phyloP scores from a whole-genome alignment of 2,888 invertebrate species.

The Kuschelorhynchus macadamiae region DNA sequence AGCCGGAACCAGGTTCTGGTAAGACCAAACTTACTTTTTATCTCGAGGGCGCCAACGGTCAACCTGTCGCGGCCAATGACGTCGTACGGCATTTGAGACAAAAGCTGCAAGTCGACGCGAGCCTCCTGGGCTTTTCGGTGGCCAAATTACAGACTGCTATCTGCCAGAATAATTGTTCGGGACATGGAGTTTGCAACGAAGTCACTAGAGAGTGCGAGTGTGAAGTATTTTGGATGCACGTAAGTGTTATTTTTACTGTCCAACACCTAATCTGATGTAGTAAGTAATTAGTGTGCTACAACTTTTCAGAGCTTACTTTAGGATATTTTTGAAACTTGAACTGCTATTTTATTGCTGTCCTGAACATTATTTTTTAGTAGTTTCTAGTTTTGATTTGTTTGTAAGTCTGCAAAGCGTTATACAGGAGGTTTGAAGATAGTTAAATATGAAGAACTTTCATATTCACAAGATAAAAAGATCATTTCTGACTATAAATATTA shows the following conservation, averaged over 20 bases:
- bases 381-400: too few species aligned
- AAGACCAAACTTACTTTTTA: constrained; percentile 70
- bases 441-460: too few species aligned
- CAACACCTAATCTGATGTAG: too few species aligned
- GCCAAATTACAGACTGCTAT: constrained; percentile 85
- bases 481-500: too few species aligned
- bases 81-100: constrained; percentile 78
- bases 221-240: constrained; percentile 97
- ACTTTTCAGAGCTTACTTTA: too few species aligned
- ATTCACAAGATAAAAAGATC: too few species aligned
- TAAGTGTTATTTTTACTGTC: constrained; percentile 49
- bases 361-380: too few species aligned
- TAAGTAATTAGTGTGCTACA: too few species aligned
- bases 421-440: too few species aligned
- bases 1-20: constrained; percentile 70
- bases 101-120: constrained; percentile 79
- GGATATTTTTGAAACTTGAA: too few species aligned
- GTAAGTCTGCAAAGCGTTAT: too few species aligned
- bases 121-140: constrained; percentile 80
- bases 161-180: constrained; percentile 94
- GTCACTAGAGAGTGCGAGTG: constrained; percentile 88
- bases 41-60: constrained; percentile 66
- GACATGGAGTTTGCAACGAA: constrained; percentile 91
- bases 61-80: constrained; percentile 73
- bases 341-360: too few species aligned